A percentile compares a stretch with the other conserved stretches of the same genome.
These are phyloP conservation scores for Panulirus ornatus DNA, from an alignment of 1,140 invertebrate genomes.

Conservation along the genomic window DNA sequence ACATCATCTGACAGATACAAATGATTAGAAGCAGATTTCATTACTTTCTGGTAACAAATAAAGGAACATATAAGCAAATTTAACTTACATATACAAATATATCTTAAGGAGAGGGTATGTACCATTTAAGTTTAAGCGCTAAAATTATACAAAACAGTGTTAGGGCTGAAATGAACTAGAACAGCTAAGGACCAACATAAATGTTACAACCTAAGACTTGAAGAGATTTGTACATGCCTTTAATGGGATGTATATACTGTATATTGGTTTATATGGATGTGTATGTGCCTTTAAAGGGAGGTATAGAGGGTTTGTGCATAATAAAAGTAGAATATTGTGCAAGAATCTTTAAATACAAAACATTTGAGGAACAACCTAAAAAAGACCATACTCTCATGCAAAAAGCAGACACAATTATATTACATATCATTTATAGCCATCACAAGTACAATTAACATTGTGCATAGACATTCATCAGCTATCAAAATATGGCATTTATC, in stretches of 20 bases:
- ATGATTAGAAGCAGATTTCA: background rate
- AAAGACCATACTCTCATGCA: background rate
- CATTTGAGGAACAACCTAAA: conserved; percentile 21
- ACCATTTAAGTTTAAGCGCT: too few species aligned
- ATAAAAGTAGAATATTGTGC: conserved; percentile 8
- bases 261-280: conserved; percentile 25
- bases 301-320: background rate
- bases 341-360: conserved; percentile 19
- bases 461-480: conserved; percentile 36
- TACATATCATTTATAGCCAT: conserved; percentile 29
- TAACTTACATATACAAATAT: too few species aligned
- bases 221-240: conserved; percentile 5
- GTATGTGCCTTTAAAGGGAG: background rate
- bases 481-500: conserved; percentile 43
- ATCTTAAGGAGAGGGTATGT: too few species aligned
- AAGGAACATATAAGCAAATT: too few species aligned
- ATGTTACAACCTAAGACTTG: too few species aligned
- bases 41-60: background rate
- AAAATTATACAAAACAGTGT: too few species aligned
- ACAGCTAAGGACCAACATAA: too few species aligned
- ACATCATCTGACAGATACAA: background rate
- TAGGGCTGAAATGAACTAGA: too few species aligned
- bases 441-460: conserved; percentile 22
- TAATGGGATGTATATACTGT: conserved; percentile 3
- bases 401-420: conserved; percentile 5